Percentiles rank a stretch among this genome's conserved stretches.
Conservation (phyloP, 1,140 invertebrate species). For the Drosophila nannoptera region DNA sequence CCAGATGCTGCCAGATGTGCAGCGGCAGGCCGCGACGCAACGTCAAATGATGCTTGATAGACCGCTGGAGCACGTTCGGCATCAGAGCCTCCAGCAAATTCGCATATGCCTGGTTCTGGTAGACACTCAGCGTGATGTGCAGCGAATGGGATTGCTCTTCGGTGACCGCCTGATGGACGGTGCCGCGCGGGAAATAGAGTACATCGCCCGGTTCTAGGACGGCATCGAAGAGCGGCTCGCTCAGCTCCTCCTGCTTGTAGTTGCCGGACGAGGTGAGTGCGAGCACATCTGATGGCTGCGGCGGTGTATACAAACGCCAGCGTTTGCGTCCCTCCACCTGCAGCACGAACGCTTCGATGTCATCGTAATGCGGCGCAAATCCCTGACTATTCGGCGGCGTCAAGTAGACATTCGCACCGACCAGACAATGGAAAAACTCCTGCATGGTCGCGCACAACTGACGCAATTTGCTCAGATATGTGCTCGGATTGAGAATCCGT, state of each 20-base stretch:
- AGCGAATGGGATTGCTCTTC: constrained; percentile 89
- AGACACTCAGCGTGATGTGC: constrained; percentile 95
- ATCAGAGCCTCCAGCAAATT: constrained; percentile 92
- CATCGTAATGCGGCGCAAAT: constrained; percentile 99
- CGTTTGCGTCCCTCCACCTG: constrained; percentile 97
- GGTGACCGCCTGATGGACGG: constrained; percentile 94
- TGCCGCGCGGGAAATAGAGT: constrained; percentile 94
- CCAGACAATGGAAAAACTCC: constrained; percentile 95
- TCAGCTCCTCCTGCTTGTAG: constrained; percentile 88
- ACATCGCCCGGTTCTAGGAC: constrained; percentile 91
- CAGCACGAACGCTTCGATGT: constrained; percentile 98
- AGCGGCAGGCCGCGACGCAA: constrained; percentile 90
- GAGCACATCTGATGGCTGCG: constrained; percentile 82
- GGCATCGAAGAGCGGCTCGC: constrained; percentile 89
- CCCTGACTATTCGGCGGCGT: constrained; percentile 97
- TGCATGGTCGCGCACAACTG: constrained; percentile 88
- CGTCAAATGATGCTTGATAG: constrained; percentile 85
- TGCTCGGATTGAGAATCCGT: constrained; percentile 95
- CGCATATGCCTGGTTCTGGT: constrained; percentile 93
- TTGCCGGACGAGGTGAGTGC: constrained; percentile 91
- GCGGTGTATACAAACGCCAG: constrained; percentile 94
- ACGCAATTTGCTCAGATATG: constrained; percentile 85
- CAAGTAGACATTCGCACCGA: constrained; percentile 96
- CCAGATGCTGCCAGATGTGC: constrained; percentile 87
- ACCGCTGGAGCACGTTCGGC: constrained; percentile 86